Percentiles rank a stretch among this genome's conserved stretches.
These are phyloP conservation scores for Epinotia bilunana DNA, from an alignment of 2,888 invertebrate species.

Conservation along the genomic window DNA sequence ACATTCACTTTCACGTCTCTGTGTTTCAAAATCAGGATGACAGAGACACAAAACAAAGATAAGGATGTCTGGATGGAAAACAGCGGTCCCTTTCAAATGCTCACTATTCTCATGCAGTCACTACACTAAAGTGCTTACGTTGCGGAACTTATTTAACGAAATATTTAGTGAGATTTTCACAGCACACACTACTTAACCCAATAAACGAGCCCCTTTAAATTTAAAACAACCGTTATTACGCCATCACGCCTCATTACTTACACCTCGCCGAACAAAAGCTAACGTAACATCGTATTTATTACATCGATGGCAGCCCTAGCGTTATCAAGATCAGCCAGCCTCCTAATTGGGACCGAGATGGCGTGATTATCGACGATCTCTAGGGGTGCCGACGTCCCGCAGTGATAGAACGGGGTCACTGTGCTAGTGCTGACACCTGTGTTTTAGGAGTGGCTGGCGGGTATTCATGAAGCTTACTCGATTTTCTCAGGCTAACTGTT, in stretches of 20 bases:
- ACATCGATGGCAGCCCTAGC: constrained; percentile 46
- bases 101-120: too few species aligned
- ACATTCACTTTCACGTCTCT: too few species aligned
- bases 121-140: too few species aligned
- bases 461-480: not conserved
- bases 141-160: not conserved
- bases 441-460: constrained; percentile 48
- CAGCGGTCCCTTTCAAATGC: too few species aligned
- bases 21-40: too few species aligned
- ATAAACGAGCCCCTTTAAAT: constrained; percentile 36
- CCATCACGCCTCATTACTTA: constrained; percentile 42
- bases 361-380: constrained; percentile 66
- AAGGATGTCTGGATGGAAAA: too few species aligned
- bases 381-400: constrained; percentile 61
- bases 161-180: constrained; percentile 23
- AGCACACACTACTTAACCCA: constrained; percentile 10
- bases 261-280: constrained; percentile 46
- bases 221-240: constrained; percentile 47
- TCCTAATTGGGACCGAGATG: constrained; percentile 71
- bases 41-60: too few species aligned
- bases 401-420: constrained; percentile 68
- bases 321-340: constrained; percentile 65
- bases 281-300: constrained; percentile 51
- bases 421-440: constrained; percentile 66
- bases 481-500: not conserved